A percentile compares a stretch with the other conserved stretches of the same genome.
These are phyloP conservation scores for Campoletis raptor DNA, from an alignment of 2,888 invertebrate genomes.

Conservation along the genomic window DNA sequence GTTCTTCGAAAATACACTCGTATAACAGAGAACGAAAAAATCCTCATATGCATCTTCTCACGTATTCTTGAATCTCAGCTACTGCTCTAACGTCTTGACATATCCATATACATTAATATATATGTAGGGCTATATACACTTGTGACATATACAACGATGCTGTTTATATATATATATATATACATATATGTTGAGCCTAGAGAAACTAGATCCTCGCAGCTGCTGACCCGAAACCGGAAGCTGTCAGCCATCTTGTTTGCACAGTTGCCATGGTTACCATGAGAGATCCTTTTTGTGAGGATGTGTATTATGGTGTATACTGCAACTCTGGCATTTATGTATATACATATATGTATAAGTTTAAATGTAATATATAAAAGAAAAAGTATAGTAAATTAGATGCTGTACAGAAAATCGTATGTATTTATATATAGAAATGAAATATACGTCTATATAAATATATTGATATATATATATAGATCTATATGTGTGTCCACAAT, in stretches of 20 bases:
- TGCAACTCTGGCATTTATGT: conserved; percentile 46
- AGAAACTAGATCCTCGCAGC: conserved; percentile 84
- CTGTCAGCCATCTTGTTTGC: conserved; percentile 84
- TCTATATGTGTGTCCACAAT: conserved; percentile 55
- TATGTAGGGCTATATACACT: conserved; percentile 31
- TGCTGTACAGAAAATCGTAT: conserved; percentile 35
- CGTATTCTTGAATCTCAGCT: conserved; percentile 49
- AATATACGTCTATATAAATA: conserved; percentile 28
- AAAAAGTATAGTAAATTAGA: conserved; percentile 43
- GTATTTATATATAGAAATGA: conserved; percentile 2
- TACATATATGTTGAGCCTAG: conserved; percentile 69
- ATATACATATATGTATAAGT: conserved; percentile 27
- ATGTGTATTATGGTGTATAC: conserved; percentile 56
- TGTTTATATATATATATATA: conserved; percentile 31
- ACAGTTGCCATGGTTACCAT: conserved; percentile 84
- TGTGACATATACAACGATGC: conserved; percentile 42
- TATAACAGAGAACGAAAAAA: neutral
- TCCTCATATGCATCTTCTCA: conserved; percentile 45
- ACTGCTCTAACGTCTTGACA: conserved; percentile 12
- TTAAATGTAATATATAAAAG: neutral
- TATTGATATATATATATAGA: conserved; percentile 14
- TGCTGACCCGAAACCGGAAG: conserved; percentile 84
- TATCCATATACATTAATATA: conserved; percentile 8
- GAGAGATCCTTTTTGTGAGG: conserved; percentile 80
- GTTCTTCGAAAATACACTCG: conserved; percentile 27